Base-by-base conservation (phyloP, 2,888 invertebrate genomes). In the Napeogenes sylphis region DNA sequence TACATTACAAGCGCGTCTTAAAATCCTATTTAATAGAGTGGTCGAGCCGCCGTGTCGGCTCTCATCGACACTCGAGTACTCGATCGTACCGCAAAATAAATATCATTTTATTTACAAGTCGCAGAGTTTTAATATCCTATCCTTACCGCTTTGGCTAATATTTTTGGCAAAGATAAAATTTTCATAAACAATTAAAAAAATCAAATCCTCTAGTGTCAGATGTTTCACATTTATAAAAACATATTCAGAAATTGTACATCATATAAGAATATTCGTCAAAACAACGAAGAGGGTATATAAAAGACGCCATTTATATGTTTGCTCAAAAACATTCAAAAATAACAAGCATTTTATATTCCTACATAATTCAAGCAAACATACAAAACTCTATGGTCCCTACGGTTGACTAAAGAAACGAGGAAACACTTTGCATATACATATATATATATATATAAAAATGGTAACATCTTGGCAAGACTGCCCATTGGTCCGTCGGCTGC, bases 311-410 rank as follows among this genome's bases (percentile, higher is more conserved):
- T 75, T 79, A 79, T 75, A 79, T 75, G 76, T 81, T 79, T 74
- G 73, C 75, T 76, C 5, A 35, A n/a, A 56, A 21, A 56, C 38
- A 54, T 54, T 56, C 32, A 55, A 57, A 57, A 56, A 55, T 53
- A 57, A 46, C 56, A 30, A 57, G 47, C 32, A 12, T 30, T 59
- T 45, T n/a, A 61, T 51, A 51, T 30, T 1, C 21, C 21, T 21
- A 51, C 30, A 51, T 51, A 51, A 30, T 56, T 64, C 71, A 77
- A 81, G 79, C 76, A 72, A 74, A 80, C 80, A 81, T 78, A 82
- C 77, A 73, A 77, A 76, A 76, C 71, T 82, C 87, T 87, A 87
- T 88, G 88, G 88, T 87, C 87, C 88, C 88, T 87, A 87, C 83
- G 80, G 79, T 82, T 78, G 51, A 51, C 51, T 14, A 47, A 47